Conservation (phyloP, 2,888 invertebrate genomes). For the Idaea dimidiata region DNA sequence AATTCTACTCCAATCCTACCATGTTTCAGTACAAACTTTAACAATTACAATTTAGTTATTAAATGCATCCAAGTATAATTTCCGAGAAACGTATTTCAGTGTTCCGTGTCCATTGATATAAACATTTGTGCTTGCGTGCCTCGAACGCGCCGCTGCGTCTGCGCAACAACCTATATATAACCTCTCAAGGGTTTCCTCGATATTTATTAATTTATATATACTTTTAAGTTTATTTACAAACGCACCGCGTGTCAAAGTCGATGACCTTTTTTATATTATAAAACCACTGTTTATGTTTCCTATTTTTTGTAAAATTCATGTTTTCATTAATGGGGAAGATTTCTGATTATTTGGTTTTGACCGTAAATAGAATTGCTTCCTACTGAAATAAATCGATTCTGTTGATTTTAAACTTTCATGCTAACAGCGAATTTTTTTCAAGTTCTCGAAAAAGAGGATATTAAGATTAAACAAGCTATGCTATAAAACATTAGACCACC, state of each 20-base stretch:
- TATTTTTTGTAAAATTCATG: conserved; percentile 43
- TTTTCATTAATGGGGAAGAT: conserved; percentile 29
- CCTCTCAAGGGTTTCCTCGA: conserved; percentile 73
- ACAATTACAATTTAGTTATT: conserved; percentile 35
- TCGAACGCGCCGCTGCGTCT: conserved; percentile 57
- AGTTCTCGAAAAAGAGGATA: too few relatives aligned
- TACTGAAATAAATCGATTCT: neutral
- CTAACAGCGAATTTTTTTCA: too few relatives aligned
- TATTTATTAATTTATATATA: conserved; percentile 72
- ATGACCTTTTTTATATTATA: conserved; percentile 46
- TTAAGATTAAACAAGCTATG: too few relatives aligned
- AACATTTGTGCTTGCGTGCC: conserved; percentile 58
- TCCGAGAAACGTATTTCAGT: conserved; percentile 43
- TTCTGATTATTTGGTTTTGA: neutral
- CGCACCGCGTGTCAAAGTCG: conserved; percentile 64
- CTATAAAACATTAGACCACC: too few relatives aligned
- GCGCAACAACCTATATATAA: conserved; percentile 69
- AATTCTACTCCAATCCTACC: conserved; percentile 23
- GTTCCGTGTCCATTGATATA: conserved; percentile 59
- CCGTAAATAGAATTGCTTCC: neutral
- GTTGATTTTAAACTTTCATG: too few relatives aligned
- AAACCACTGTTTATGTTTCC: conserved; percentile 40
- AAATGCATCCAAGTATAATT: conserved; percentile 32
- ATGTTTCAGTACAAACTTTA: conserved; percentile 37
- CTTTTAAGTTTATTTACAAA: conserved; percentile 68